A percentile compares a stretch with the other conserved stretches of the same genome.
These are phyloP conservation scores for Labia minor DNA, from an alignment of 2,888 invertebrate species.

Conservation along the genomic window DNA sequence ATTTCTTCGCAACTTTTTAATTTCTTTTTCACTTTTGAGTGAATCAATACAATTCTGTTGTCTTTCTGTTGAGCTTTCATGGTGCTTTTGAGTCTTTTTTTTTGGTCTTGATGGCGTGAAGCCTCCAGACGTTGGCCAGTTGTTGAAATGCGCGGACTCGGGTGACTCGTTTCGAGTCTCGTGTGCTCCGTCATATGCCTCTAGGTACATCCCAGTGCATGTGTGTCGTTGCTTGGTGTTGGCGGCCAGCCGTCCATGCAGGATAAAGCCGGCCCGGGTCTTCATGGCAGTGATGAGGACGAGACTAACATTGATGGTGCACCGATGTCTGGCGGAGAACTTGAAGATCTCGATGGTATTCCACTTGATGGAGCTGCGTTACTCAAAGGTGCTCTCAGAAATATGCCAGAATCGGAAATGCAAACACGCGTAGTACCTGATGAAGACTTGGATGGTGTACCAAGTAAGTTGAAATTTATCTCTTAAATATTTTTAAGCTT, in stretches of 20 bases:
- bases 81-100: no score
- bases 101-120: neutral
- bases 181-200: neutral
- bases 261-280: neutral
- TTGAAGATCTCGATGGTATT: slow-evolving; percentile 47
- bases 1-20: no score
- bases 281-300: slow-evolving; percentile 31
- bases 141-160: neutral
- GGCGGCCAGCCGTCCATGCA: slow-evolving; percentile 1
- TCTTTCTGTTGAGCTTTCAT: no score
- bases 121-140: neutral
- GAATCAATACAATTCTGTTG: no score
- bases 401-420: slow-evolving; percentile 36
- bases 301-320: slow-evolving; percentile 62
- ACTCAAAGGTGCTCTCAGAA: slow-evolving; percentile 55
- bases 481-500: no score
- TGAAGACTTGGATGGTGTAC: slow-evolving; percentile 60
- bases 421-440: slow-evolving; percentile 35
- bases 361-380: slow-evolving; percentile 73
- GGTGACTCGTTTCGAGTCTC: neutral
- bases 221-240: slow-evolving; percentile 29
- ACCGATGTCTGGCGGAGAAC: slow-evolving; percentile 42
- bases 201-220: slow-evolving; percentile 31
- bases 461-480: slow-evolving; percentile 43
- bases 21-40: no score